Evolutionary conservation across 2,888 invertebrate species (phyloP), one percentile per base, ranked within the genome.

Genomic region (Helobdella robusta): DNA sequence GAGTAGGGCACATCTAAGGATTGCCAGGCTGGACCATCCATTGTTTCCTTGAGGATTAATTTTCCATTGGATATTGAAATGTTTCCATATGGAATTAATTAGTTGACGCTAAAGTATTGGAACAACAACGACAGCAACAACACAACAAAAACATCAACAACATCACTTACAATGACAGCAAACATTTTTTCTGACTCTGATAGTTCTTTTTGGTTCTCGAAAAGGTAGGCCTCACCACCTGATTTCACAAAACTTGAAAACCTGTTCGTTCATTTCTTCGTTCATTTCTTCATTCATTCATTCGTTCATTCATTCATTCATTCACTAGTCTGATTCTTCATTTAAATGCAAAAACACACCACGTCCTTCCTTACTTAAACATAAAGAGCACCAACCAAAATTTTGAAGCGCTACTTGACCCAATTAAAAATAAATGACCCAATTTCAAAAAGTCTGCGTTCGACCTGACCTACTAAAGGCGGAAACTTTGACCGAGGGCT

Each of bases 21-120:
- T 67, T 86, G 83, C 94, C 94, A 97, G 67, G 84, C 82, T 74
- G 87, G 87, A 28, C 86, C 86, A 69, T 87, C 87, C 67, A 86
- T 84, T 70, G 76, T 75, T 71, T 88, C 88, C 72, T n/a, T n/a
- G n/a, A n/a, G n/a, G n/a, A n/a, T n/a, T n/a, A n/a, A n/a, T n/a
- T n/a, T n/a, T n/a, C n/a, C n/a, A n/a, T n/a, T n/a, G n/a, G n/a
- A n/a, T n/a, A n/a, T n/a, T n/a, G n/a, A n/a, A n/a, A n/a, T n/a
- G n/a, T n/a, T n/a, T n/a, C n/a, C n/a, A n/a, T n/a, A n/a, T n/a
- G n/a, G n/a, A n/a, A n/a, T n/a, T n/a, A n/a, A n/a, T n/a, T n/a
- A n/a, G n/a, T n/a, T n/a, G n/a, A n/a, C n/a, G n/a, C n/a, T n/a
- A n/a, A n/a, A n/a, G n/a, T n/a, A n/a, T n/a, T n/a, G n/a, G n/a